These are phyloP conservation scores for Callionymus lyra DNA, from an alignment of 2,113 vertebrate genomes.

Conservation along the genomic window DNA sequence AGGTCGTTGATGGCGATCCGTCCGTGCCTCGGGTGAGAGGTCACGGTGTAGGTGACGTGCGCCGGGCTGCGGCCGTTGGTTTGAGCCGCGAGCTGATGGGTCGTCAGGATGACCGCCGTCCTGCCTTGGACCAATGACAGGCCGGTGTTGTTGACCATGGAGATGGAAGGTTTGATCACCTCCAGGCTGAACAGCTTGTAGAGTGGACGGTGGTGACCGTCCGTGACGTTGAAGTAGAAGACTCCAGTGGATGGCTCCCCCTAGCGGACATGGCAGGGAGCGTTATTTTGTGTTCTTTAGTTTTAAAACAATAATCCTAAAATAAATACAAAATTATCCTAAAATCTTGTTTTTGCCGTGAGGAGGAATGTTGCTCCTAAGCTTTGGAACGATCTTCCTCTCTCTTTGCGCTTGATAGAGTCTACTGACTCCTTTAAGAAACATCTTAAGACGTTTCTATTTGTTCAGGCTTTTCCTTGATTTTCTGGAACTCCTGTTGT, in stretches of 20 bases:
- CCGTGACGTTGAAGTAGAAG: constrained; percentile 83
- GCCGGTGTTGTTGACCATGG: constrained; percentile 73
- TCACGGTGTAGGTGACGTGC: constrained; percentile 71
- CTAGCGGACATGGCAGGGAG: constrained; percentile 7
- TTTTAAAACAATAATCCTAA: no score
- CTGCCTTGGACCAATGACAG: constrained; percentile 73
- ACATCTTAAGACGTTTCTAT: no score
- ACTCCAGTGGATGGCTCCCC: constrained; percentile 72
- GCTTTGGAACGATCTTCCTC: no score
- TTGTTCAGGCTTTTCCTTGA: no score
- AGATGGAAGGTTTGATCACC: constrained; percentile 67
- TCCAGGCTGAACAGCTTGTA: constrained; percentile 80
- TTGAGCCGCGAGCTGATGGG: constrained; percentile 68
- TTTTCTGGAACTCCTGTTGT: no score
- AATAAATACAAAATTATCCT: no score
- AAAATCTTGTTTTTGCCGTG: no score
- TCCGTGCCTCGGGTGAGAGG: constrained; percentile 66
- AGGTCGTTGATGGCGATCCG: constrained; percentile 65
- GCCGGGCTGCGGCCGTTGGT: constrained; percentile 68
- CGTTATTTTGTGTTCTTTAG: no score
- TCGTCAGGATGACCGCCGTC: constrained; percentile 65
- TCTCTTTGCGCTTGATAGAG: no score
- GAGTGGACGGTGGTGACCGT: constrained; percentile 75
- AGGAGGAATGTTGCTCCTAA: no score
- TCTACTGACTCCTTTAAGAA: no score